Percentiles rank a stretch among this genome's conserved stretches.
Conservation (phyloP, 2,888 invertebrate species). For the Boloria euphrosyne region DNA sequence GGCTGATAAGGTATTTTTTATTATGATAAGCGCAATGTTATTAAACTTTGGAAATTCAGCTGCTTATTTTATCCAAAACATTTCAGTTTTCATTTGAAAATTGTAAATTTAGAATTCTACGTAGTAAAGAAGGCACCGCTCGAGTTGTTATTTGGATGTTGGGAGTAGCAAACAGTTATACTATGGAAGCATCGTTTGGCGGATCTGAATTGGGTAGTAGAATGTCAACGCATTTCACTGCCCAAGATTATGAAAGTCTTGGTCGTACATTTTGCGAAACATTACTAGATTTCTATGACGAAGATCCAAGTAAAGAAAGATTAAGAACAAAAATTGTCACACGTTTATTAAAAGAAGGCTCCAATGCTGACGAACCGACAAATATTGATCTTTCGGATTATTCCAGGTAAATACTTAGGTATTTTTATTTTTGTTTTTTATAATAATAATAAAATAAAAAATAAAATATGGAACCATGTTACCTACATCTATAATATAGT, state of each 20-base stretch:
- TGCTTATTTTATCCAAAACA: not conserved
- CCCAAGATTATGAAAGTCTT: constrained; percentile 85
- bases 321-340: constrained; percentile 90
- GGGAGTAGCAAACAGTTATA: constrained; percentile 96
- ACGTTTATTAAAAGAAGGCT: constrained; percentile 90
- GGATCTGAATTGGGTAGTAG: constrained; percentile 93
- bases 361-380: constrained; percentile 93
- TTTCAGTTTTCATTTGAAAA: constrained; percentile 95
- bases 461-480: too few relatives aligned
- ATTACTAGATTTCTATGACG: constrained; percentile 94
- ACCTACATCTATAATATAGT: too few relatives aligned
- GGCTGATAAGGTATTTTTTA: constrained; percentile 87
- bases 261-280: constrained; percentile 97
- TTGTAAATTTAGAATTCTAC: constrained; percentile 96
- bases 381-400: constrained; percentile 94
- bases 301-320: constrained; percentile 91
- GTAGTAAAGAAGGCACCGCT: constrained; percentile 97
- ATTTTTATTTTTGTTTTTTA: too few relatives aligned
- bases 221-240: constrained; percentile 92
- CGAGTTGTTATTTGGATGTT: constrained; percentile 97
- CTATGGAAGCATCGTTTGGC: constrained; percentile 97
- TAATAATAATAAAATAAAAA: too few relatives aligned
- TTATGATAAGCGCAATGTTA: not conserved
- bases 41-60: not conserved
- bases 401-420: constrained; percentile 85